These are phyloP conservation scores for Cerastis leucographa DNA, from an alignment of 2,888 invertebrate genomes.

Conservation along the genomic window DNA sequence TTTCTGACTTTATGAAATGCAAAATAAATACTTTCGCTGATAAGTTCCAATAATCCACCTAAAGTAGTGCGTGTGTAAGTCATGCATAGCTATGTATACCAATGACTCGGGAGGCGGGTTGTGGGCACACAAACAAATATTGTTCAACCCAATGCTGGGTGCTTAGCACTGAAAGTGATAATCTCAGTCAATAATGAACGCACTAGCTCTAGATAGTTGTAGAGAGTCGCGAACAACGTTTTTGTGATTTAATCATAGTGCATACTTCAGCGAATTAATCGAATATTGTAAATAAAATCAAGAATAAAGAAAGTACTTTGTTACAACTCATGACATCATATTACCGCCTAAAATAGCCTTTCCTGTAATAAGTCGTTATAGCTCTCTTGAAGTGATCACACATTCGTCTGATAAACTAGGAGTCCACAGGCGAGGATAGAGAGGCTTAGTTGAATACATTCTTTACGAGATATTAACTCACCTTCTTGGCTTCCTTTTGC, in stretches of 20 bases:
- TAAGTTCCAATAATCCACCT: too few species aligned
- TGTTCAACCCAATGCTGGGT: too few species aligned
- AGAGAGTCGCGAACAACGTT: neutral
- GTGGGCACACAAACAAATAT: too few species aligned
- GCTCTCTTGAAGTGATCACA: neutral
- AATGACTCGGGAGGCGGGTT: too few species aligned
- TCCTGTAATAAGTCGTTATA: neutral
- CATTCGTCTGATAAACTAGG: neutral
- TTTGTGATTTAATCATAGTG: neutral
- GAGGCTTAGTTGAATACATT: neutral
- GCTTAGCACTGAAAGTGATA: too few species aligned
- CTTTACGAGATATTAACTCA: conserved; percentile 9
- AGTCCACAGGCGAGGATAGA: neutral
- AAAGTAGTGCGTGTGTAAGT: too few species aligned
- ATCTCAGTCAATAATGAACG: neutral
- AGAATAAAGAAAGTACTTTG: neutral
- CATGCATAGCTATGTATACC: too few species aligned
- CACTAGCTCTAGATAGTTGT: neutral
- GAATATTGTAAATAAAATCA: neutral
- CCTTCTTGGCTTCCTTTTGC: conserved; percentile 28
- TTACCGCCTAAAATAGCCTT: neutral
- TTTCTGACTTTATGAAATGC: neutral
- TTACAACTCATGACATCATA: neutral
- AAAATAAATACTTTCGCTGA: neutral
- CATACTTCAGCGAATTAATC: neutral